Base-by-base conservation (phyloP, 2,113 vertebrate species). In the Rhegmatorhina hoffmannsi region DNA sequence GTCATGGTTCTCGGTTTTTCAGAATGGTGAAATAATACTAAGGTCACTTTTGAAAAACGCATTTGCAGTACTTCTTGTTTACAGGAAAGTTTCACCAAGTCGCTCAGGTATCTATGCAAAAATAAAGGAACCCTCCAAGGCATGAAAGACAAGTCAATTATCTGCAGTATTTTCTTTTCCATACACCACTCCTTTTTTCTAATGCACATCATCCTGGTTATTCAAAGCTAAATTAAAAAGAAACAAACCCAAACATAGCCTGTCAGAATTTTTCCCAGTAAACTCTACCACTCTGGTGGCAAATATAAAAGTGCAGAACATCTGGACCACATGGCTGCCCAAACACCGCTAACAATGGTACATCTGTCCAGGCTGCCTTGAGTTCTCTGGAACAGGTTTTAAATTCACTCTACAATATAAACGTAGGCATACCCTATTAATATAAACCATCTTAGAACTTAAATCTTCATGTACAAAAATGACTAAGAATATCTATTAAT, bases 401-500 rank as follows among this genome's bases (percentile, higher is more conserved):
- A 97, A 98, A 98, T 97, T 97, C 97, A 97, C 91, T 98, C 98
- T 98, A 98, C 97, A 98, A 98, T 98, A 98, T 98, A 98, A 98
- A 98, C 95, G 97, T 98, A 98, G 98, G 98, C 98, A 98, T 98
- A 98, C 98, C 98, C 98, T 98, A 98, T 98, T 98, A 96, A 98
- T 98, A 98, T 98, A 98, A 98, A 98, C 98, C 98, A 98, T 98
- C 97, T 98, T 97, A 98, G 97, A 98, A 98, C 98, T 98, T 98
- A 98, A 98, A 98, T 98, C 98, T 98, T 98, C 98, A 98, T 98
- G 98, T 98, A 98, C 98, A 98, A 98, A 98, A 98, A 98, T 97
- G 98, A 98, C 98, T 98, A 98, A 97, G 97, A 98, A 98, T 98
- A 98, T 98, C 98, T 98, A 98, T 97, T 98, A 98, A 97, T 98